Evolutionary conservation across 2,888 invertebrate genomes (phyloP).

Genomic region (Colletes collaris): DNA sequence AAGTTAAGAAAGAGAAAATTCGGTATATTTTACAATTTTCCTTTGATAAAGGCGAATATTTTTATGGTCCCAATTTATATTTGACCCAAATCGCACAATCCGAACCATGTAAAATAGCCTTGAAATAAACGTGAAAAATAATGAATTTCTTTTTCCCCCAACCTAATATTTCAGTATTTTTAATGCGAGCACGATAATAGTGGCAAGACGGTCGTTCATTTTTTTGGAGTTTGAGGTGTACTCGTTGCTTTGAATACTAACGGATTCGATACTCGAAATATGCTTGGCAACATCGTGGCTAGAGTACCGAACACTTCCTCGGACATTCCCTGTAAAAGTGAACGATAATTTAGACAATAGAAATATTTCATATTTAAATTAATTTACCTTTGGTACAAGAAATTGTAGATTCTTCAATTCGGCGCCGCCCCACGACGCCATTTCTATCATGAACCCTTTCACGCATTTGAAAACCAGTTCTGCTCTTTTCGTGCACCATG

Average conservation of each 20-base stretch:
- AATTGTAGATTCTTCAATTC: constrained; percentile 94
- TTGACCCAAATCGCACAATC: too few species aligned
- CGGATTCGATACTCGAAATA: constrained; percentile 97
- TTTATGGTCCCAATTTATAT: too few species aligned
- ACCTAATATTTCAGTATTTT: constrained; percentile 40
- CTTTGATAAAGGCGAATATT: too few species aligned
- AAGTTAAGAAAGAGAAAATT: too few species aligned
- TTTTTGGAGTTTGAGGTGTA: constrained; percentile 82
- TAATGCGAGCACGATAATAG: constrained; percentile 42
- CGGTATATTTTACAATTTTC: too few species aligned
- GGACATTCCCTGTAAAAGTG: constrained; percentile 87
- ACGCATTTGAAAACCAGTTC: constrained; percentile 99
- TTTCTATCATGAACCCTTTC: constrained; percentile 99
- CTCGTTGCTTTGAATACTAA: constrained; percentile 88
- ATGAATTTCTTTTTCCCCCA: too few species aligned
- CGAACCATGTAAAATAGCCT: too few species aligned
- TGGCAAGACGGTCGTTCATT: constrained; percentile 67
- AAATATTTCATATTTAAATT: not conserved
- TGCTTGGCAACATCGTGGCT: constrained; percentile 94
- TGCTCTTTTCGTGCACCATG: constrained; percentile 98
- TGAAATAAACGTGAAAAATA: too few species aligned
- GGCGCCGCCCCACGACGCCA: constrained; percentile 96
- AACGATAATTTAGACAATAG: not conserved
- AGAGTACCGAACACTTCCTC: constrained; percentile 92
- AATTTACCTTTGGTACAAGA: constrained; percentile 89